phyloP scores from a whole-genome alignment of 2,888 invertebrate species.

The Stomorhina lunata region DNA sequence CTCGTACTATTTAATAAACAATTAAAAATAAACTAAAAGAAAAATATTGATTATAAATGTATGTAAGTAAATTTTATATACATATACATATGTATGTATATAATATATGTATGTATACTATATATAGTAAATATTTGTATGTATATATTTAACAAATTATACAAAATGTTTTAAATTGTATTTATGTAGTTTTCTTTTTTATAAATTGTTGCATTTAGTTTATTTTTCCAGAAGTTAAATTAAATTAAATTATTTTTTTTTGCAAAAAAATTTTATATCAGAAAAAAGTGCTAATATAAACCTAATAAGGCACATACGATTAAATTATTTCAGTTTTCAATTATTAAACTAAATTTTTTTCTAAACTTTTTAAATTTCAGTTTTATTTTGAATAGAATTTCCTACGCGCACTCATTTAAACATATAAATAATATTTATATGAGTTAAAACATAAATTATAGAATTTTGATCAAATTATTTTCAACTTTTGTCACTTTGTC shows the following conservation, averaged over 20 bases:
- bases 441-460: background rate
- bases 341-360: background rate
- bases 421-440: background rate
- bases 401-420: background rate
- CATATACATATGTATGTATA: background rate
- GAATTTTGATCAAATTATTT: constrained; percentile 3
- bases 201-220: background rate
- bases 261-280: background rate
- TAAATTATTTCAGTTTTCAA: constrained; percentile 17
- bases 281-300: constrained; percentile 69
- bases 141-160: constrained; percentile 10
- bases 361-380: background rate
- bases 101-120: background rate
- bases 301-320: constrained; percentile 78
- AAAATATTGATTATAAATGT: background rate
- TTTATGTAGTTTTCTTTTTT: background rate
- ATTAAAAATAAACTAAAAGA: constrained; percentile 24
- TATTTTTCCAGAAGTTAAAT: background rate
- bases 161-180: background rate
- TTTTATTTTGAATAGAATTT: constrained; percentile 26
- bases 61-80: background rate
- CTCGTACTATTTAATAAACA: constrained; percentile 3
- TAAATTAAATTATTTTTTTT: background rate
- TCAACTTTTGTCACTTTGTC: no score
- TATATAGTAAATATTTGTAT: background rate